Evolutionary conservation across 2,888 invertebrate genomes (phyloP).

Genomic region (Punctoribates punctum): DNA sequence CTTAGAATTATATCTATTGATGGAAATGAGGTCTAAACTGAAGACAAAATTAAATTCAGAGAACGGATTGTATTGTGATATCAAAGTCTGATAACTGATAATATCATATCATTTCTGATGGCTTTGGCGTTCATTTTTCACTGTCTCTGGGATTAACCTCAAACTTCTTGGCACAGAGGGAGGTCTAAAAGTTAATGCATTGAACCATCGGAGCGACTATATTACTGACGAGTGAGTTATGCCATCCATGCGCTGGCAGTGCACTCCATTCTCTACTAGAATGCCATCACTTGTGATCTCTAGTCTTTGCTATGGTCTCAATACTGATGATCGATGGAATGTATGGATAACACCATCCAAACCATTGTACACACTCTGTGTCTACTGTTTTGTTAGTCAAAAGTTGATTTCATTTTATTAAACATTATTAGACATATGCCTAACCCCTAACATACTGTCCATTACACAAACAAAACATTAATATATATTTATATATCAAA

Average conservation of each 20-base stretch:
- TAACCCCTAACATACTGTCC: neutral
- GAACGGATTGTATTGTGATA: slow-evolving; percentile 12
- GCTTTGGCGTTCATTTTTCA: slow-evolving; percentile 33
- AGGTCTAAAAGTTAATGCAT: slow-evolving; percentile 34
- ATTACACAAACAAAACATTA: slow-evolving; percentile 12
- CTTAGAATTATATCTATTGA: no score
- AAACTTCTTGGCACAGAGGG: slow-evolving; percentile 29
- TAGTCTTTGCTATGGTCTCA: slow-evolving; percentile 9
- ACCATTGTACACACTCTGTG: neutral
- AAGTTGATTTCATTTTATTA: slow-evolving; percentile 8
- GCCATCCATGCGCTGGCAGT: neutral
- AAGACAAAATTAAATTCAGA: neutral
- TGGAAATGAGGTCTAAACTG: neutral
- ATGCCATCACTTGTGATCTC: slow-evolving; percentile 32
- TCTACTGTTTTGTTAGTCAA: slow-evolving; percentile 28
- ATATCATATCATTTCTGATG: slow-evolving; percentile 14
- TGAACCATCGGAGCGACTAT: neutral
- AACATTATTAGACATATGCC: neutral
- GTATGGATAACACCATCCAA: slow-evolving; percentile 23
- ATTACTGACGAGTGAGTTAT: slow-evolving; percentile 34
- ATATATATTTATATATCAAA: slow-evolving; percentile 12
- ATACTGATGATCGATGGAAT: slow-evolving; percentile 30
- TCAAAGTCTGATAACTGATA: slow-evolving; percentile 16
- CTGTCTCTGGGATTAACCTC: slow-evolving; percentile 27
- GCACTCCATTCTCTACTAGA: neutral